Base-by-base conservation (phyloP, 2,888 invertebrate species). In the Drosophila paracracens region DNA sequence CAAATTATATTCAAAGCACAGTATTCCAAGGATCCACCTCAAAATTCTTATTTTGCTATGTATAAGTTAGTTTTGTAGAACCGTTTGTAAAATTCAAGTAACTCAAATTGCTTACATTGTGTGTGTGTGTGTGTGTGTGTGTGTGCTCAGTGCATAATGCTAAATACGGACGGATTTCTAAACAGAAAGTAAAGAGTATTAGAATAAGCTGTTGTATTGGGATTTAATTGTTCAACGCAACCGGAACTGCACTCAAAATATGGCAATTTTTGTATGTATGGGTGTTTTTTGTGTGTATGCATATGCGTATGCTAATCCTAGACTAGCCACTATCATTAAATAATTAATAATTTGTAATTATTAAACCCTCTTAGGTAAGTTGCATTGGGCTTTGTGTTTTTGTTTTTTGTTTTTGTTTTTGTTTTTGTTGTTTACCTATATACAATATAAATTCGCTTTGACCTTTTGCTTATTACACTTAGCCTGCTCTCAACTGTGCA, bases 401-500 rank as follows among this genome's bases (percentile, higher is more conserved):
- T 29, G 6, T 29, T 18, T 21, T 52, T 31, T 21, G 11, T 18
- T 29, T 3, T 31, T 11, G 21, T 16, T 52, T 36, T 36, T 27
- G 3, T 56, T 56, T 38, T 46, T 46, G 46, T 46, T 27, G 27
- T 56, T 76, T 79, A 57, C 60, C 84, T 87, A 88, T 90, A 51
- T 88, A 88, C 88, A 88, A 88, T 88, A 88, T 88, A 88, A 88
- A 88, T 88, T 88, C 90, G 90, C 88, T 89, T 88, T 90, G 80
- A 88, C 71, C 71, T 78, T 80, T 83, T 67, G 60, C 51, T 64
- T 63, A 79, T 76, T 70, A 67, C 62, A 69, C 70, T 68, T 74
- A 76, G 80, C 82, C 75, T 75, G 79, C 71, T 58, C 66, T 69
- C 31, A 71, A 76, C 62, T 72, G 66, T 68, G 51, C 71, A 76